A percentile compares a stretch with the other conserved stretches of the same genome.
phyloP scores from a whole-genome alignment of 1,140 invertebrate species.

The Penaeus japonicus region DNA sequence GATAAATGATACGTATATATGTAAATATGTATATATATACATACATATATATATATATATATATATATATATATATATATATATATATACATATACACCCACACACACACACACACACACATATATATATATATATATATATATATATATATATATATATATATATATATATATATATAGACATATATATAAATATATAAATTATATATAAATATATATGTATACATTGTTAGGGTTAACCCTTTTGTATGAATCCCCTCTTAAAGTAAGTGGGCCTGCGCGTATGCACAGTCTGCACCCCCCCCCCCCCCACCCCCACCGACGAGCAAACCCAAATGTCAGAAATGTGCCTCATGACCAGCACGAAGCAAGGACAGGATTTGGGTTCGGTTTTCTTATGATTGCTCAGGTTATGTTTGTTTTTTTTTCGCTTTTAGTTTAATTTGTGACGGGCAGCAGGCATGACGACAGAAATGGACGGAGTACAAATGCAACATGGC shows the following conservation, averaged over 20 bases:
- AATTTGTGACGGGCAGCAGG: not conserved
- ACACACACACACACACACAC: not conserved
- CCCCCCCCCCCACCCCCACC: too few relatives aligned
- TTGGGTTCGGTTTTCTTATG: too few relatives aligned
- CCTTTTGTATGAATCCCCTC: too few relatives aligned
- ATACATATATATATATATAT: conserved; percentile 16
- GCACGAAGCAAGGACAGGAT: too few relatives aligned
- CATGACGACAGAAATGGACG: not conserved
- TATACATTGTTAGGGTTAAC: too few relatives aligned
- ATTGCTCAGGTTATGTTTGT: too few relatives aligned
- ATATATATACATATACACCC: not conserved
- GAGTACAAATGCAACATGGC: not conserved
- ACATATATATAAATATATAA: too few relatives aligned
- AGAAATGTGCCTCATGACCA: too few relatives aligned
- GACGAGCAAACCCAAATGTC: too few relatives aligned
- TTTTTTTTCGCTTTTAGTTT: not conserved
- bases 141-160: not conserved
- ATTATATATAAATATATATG: too few relatives aligned
- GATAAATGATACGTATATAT: not conserved
- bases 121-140: conserved; percentile 16
- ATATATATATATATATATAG: not conserved
- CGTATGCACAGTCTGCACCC: too few relatives aligned
- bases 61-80: conserved; percentile 15
- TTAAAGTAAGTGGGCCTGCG: too few relatives aligned
- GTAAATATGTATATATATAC: not conserved